Evolutionary conservation across 2,797 vertebrate species (phyloP).

Genomic region (Dromococcyx pavoninus): DNA sequence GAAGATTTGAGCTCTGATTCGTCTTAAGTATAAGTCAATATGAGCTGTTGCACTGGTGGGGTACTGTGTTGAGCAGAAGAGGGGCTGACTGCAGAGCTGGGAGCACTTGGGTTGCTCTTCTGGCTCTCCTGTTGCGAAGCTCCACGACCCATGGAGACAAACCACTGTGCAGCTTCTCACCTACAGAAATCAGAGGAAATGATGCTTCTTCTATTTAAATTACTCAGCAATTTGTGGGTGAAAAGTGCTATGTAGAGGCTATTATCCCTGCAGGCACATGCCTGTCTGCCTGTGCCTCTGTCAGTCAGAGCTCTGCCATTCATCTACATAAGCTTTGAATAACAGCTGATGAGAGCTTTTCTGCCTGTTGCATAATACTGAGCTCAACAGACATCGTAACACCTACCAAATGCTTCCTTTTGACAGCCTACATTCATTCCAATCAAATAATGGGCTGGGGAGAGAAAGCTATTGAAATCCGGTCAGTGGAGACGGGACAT

Average conservation of each 20-base stretch:
- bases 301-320: conserved; percentile 41
- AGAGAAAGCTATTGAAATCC: conserved; percentile 99
- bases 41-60: not conserved
- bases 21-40: not conserved
- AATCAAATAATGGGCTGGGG: conserved; percentile 99
- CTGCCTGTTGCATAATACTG: conserved; percentile 43
- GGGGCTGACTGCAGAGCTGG: not conserved
- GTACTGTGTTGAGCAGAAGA: not conserved
- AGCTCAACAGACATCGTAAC: conserved; percentile 65
- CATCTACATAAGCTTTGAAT: conserved; percentile 54
- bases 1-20: not conserved
- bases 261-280: not conserved
- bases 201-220: not conserved
- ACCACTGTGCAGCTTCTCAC: not conserved
- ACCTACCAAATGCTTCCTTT: conserved; percentile 73
- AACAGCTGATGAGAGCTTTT: conserved; percentile 55
- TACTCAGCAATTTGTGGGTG: not conserved
- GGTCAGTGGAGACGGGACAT: conserved; percentile 99
- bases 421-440: conserved; percentile 99
- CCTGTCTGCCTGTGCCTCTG: not conserved
- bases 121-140: not conserved
- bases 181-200: accelerated
- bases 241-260: not conserved
- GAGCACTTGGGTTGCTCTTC: not conserved
- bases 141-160: not conserved